Evolutionary conservation across 37 sponge, comb jelly and placozoan genomes (phyloP).

Genomic region (Ianthella basta): DNA sequence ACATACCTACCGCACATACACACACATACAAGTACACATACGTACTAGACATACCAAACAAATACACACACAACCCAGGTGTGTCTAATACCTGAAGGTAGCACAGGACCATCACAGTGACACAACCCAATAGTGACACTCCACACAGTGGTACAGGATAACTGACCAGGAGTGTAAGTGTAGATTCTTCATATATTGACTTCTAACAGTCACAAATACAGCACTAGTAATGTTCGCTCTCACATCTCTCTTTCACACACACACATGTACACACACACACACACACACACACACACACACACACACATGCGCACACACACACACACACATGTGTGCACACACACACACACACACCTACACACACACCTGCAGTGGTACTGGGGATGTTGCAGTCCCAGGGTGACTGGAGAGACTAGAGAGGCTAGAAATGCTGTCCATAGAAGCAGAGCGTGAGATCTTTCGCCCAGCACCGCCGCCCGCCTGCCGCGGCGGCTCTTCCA

Average conservation of each 20-base stretch:
- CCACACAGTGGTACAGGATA: too few species aligned
- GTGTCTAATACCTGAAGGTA: too few species aligned
- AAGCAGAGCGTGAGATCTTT: conserved; percentile 16
- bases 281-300: conserved; percentile 8
- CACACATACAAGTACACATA: too few species aligned
- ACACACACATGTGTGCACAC: not conserved
- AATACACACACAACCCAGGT: too few species aligned
- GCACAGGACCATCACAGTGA: too few species aligned
- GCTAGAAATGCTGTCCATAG: conserved; percentile 28
- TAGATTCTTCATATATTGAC: too few species aligned
- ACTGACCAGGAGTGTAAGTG: too few species aligned
- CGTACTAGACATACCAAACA: too few species aligned
- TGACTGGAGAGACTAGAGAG: conserved; percentile 9
- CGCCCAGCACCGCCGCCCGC: not conserved
- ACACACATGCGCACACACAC: not conserved
- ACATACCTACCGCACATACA: too few species aligned
- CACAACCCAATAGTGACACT: too few species aligned
- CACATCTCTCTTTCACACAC: not conserved
- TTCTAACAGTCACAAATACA: too few species aligned
- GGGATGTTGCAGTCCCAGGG: conserved; percentile 11
- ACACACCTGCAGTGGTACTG: conserved; percentile 8
- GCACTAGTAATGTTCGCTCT: not conserved
- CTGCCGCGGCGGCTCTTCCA: conserved; percentile 10
- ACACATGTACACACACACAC: conserved; percentile 10
- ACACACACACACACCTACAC: conserved; percentile 11